Evolutionary conservation across 2,888 invertebrate genomes (phyloP), one percentile per base, ranked within the genome.

Genomic region (Psylliodes chrysocephalus): DNA sequence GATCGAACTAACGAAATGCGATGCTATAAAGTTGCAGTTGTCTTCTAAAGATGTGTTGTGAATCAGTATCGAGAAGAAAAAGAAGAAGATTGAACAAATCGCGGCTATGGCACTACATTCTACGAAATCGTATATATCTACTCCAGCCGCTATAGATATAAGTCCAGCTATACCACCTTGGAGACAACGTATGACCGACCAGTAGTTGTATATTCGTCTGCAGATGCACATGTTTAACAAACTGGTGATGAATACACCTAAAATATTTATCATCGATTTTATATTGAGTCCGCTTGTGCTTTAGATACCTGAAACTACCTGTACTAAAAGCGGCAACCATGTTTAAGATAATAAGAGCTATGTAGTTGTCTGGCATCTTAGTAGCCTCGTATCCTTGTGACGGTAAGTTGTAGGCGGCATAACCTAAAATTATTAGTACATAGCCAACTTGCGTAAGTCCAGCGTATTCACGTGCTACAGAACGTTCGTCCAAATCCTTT

Each of bases 111-210:
- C 66, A 12, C 79, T 64, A 10, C 78, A 71, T 4, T 72, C 49
- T 4, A 71, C 33, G 1, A 79, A 78, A 5, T 76, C 71, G 59
- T 81, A 82, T 33, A 77, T 56, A 52, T 80, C 75, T 1, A 77
- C 69, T 12, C 78, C 82, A 5, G 79, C 77, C 1, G 81, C 75
- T 17, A 82, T 66, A 1, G 73, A 72, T 14, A 80, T 76, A 1
- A 79, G 60, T 2, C 82, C 82, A 22, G 81, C 77, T 28, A 81
- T 67, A 3, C 73, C 77, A 1, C 78, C 82, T 67, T 82, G 82
- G 1, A 80, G 59, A 65, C 80, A 81, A 68, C 79, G 76, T 63
- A 78, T 74, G 15, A 79, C 74, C 1, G 75, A 77, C 82, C 80
- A 82, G 63, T 81, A 80, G 70, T 78, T 75, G 47, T 79, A 77